Base-by-base conservation (phyloP, 1,140 invertebrate genomes). In the Cyrtorhinus lividipennis region DNA sequence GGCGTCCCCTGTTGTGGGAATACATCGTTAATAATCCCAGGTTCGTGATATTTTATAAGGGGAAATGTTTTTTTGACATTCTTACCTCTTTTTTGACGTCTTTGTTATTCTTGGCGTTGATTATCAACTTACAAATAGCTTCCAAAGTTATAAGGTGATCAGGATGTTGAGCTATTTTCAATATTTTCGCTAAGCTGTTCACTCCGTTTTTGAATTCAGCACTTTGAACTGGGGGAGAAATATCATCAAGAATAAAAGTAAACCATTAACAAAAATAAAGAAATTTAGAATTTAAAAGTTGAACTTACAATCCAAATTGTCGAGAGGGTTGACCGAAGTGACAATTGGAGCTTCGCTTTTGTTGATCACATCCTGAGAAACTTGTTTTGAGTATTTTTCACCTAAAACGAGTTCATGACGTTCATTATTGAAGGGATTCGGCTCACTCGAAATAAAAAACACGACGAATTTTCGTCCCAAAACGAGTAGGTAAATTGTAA, bases 201-300 rank as follows among this genome's bases (percentile, higher is more conserved):
- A 95, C 83, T 38, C 92, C 92, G 58, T 82, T 77, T 66, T 85
- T 85, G 70, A 96, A 95, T 61, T 90, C 87, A 62, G 81, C 78
- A 75, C 85, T 85, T 62, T 85, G 77, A 78, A 94, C 90, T 94
- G 62, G 62, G 30, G 15, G 30, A 38, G 5, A 25, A 61, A 57
- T 45, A 57, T 56, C 1, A 64, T 24, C 20, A 46, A 61, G 3
- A n/a, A n/a, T n/a, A n/a, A n/a, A n/a, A n/a, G n/a, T n/a, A n/a
- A n/a, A n/a, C n/a, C n/a, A n/a, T n/a, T n/a, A n/a, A n/a, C n/a
- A n/a, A n/a, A n/a, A n/a, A n/a, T n/a, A n/a, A n/a, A n/a, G n/a
- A n/a, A n/a, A n/a, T n/a, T n/a, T n/a, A n/a, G n/a, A n/a, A n/a
- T n/a, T n/a, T n/a, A n/a, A n/a, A n/a, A n/a, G n/a, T n/a, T n/a